Percentiles rank a stretch among this genome's conserved stretches.
Evolutionary conservation across 2,113 vertebrate genomes (phyloP).

Genomic region (Paraplagusia blochii): DNA sequence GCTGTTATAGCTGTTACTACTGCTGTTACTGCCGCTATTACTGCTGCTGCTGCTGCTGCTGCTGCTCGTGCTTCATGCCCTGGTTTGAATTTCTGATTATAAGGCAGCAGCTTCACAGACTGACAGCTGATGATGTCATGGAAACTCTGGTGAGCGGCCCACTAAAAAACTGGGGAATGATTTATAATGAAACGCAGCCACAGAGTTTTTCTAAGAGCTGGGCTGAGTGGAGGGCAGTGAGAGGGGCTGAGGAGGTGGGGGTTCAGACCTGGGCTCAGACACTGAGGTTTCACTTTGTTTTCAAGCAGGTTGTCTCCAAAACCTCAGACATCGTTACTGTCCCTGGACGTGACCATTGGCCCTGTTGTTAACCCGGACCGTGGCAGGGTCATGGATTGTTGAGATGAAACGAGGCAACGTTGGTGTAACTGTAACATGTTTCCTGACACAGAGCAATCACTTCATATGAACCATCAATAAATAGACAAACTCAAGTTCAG

Average conservation of each 20-base stretch:
- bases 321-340: too few species aligned
- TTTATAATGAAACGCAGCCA: conserved; percentile 71
- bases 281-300: too few species aligned
- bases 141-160: conserved; percentile 66
- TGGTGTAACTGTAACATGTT: too few species aligned
- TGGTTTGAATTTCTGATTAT: conserved; percentile 68
- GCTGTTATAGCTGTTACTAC: conserved; percentile 46
- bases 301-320: too few species aligned
- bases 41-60: conserved; percentile 24
- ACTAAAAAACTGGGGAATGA: conserved; percentile 66
- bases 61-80: conserved; percentile 50
- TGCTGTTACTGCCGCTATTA: conserved; percentile 38
- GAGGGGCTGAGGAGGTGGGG: not conserved
- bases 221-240: not conserved
- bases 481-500: too few species aligned
- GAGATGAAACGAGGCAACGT: too few species aligned
- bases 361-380: too few species aligned
- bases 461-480: too few species aligned
- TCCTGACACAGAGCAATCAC: too few species aligned
- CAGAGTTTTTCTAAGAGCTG: conserved; percentile 1
- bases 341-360: too few species aligned
- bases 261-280: too few species aligned
- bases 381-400: too few species aligned
- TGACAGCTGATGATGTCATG: conserved; percentile 76
- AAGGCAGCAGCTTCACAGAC: conserved; percentile 63